Evolutionary conservation across 2,888 invertebrate genomes (phyloP).

Genomic region (Tortricodes alternella): DNA sequence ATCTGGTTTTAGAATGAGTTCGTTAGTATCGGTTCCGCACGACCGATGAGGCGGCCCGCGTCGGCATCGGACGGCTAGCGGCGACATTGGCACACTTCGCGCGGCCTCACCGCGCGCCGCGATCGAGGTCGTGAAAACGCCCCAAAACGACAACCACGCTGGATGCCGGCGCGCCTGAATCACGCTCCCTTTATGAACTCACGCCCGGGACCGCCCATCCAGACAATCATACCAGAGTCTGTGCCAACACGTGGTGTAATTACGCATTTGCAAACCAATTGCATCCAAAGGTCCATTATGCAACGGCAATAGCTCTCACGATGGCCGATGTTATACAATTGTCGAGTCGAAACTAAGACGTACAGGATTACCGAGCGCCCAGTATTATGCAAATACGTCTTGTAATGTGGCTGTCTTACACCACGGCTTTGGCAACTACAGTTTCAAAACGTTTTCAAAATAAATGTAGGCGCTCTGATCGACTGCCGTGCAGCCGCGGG

Average conservation of each 20-base stretch:
- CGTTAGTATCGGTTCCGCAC: slow-evolving; percentile 66
- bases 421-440: slow-evolving; percentile 76
- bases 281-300: slow-evolving; percentile 44
- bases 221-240: slow-evolving; percentile 43
- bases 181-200: slow-evolving; percentile 61
- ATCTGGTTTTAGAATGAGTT: slow-evolving; percentile 39
- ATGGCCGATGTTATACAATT: slow-evolving; percentile 60
- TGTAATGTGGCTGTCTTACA: slow-evolving; percentile 75
- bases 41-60: slow-evolving; percentile 58
- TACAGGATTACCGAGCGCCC: slow-evolving; percentile 65
- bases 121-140: slow-evolving; percentile 75
- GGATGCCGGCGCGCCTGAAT: slow-evolving; percentile 77
- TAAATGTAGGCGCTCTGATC: slow-evolving; percentile 61
- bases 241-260: slow-evolving; percentile 60
- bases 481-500: slow-evolving; percentile 41
- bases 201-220: slow-evolving; percentile 53
- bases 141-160: slow-evolving; percentile 69
- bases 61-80: slow-evolving; percentile 43
- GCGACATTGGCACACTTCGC: slow-evolving; percentile 81
- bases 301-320: slow-evolving; percentile 50
- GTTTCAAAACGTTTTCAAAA: slow-evolving; percentile 81
- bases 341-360: slow-evolving; percentile 54
- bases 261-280: slow-evolving; percentile 48
- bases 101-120: slow-evolving; percentile 69
- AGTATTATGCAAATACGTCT: slow-evolving; percentile 77